Evolutionary conservation across 2,888 invertebrate genomes (phyloP).

Genomic region (Coleophora deauratella): DNA sequence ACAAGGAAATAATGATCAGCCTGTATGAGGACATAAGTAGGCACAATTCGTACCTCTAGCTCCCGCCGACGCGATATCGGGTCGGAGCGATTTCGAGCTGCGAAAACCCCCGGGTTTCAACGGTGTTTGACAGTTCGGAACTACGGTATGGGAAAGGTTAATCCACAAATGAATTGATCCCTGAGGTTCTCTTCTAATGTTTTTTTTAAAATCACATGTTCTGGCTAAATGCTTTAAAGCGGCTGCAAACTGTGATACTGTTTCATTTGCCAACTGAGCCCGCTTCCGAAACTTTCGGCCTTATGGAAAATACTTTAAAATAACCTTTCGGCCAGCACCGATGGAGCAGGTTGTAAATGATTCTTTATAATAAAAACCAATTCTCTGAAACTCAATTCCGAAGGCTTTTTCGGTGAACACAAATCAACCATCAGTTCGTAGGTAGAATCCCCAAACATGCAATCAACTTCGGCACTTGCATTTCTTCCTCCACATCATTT

Average conservation of each 20-base stretch:
- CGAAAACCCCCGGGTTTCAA: too few relatives aligned
- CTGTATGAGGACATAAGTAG: too few relatives aligned
- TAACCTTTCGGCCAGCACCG: not conserved
- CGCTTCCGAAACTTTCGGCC: not conserved
- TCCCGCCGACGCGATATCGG: too few relatives aligned
- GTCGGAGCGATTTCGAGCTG: too few relatives aligned
- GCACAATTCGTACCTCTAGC: too few relatives aligned
- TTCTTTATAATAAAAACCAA: not conserved
- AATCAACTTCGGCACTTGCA: not conserved
- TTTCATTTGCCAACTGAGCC: not conserved
- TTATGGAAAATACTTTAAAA: too few relatives aligned
- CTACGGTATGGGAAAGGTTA: too few relatives aligned
- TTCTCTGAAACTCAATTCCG: not conserved
- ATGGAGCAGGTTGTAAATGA: not conserved
- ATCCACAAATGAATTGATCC: constrained; percentile 1
- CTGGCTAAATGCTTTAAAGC: not conserved
- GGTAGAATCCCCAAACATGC: not conserved
- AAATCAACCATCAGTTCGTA: not conserved
- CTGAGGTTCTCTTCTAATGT: not conserved
- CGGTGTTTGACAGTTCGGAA: too few relatives aligned
- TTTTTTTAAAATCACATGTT: not conserved
- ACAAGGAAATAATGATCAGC: too few relatives aligned
- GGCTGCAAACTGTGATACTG: not conserved
- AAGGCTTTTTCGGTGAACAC: not conserved
- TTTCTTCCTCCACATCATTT: not conserved